phyloP scores from a whole-genome alignment of 2,888 invertebrate species.

The Sinodicranocentrus sp. region DNA sequence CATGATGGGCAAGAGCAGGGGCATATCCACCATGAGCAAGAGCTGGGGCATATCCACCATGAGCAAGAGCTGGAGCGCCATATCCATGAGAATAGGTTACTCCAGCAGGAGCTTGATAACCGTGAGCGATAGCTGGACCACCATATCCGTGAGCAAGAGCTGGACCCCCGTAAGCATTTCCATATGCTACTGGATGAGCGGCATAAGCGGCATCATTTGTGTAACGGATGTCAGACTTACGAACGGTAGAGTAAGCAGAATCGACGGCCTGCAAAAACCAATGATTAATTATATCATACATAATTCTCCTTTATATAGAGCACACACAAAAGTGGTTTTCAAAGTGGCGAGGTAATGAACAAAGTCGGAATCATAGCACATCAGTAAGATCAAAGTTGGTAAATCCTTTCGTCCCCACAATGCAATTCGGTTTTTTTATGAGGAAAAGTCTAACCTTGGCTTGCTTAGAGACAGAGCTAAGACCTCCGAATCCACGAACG shows the following conservation, averaged over 20 bases:
- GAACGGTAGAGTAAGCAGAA: constrained; percentile 71
- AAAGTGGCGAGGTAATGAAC: no score
- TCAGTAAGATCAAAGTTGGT: not conserved
- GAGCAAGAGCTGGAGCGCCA: constrained; percentile 6
- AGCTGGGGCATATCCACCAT: constrained; percentile 57
- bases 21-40: constrained; percentile 25
- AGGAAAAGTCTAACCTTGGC: constrained; percentile 61
- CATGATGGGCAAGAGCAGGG: constrained; percentile 20
- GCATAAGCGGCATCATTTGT: constrained; percentile 73
- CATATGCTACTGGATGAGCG: constrained; percentile 51
- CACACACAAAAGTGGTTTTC: no score
- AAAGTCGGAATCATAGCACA: no score
- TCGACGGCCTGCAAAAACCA: constrained; percentile 68
- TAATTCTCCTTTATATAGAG: no score
- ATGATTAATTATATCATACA: constrained; percentile 47
- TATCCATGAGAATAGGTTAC: constrained; percentile 6
- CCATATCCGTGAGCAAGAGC: constrained; percentile 61
- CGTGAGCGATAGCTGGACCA: not conserved
- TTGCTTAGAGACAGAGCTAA: constrained; percentile 69
- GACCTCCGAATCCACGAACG: constrained; percentile 69
- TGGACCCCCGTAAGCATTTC: constrained; percentile 56
- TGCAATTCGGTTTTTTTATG: no score
- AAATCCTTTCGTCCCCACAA: not conserved
- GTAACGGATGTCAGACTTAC: constrained; percentile 74
- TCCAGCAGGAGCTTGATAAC: constrained; percentile 36